Base-by-base conservation (phyloP, 1,140 invertebrate species). In the Tyrophagus putrescentiae region DNA sequence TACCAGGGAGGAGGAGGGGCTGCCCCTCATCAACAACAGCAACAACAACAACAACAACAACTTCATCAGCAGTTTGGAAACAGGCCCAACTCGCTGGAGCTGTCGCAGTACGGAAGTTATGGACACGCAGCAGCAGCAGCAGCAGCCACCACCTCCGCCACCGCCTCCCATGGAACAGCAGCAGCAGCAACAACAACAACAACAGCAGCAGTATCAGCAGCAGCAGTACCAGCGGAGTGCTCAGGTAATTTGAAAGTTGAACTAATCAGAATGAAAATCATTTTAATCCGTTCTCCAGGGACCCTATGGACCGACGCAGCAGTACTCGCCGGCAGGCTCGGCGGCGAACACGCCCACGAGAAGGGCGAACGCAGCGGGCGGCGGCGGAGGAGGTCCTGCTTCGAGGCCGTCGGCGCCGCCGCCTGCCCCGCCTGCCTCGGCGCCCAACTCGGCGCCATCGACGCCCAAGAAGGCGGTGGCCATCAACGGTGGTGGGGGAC, bases 351-450 rank as follows among this genome's bases (percentile, higher is more conserved):
- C 61, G 16, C 61, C 42, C 50, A 59, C 44, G 13, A 32, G 61
- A 41, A 29, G 61, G 28, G 77, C 80, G 68, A 77, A 79, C 60
- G 66, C 57, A 63, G 54, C 39, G 61, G 28, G 77, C 80, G 68
- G 77, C 79, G 60, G 66, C 57, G 63, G 54, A 60, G 25, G 64
- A 62, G 25, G 36, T 60, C 16, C n/a, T n/a, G 68, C 70, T 25
- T 66, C 64, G 56, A 76, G 85, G 61, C 87, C 87, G n/a, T 80
- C 83, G 54, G 82, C 85, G 68, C 86, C 87, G 57, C 87, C 86
- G 57, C 87, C 87, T 54, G 85, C 86, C 58, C 87, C 87, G 13
- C 87, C 86, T 45, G 64, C 67, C 61, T 67, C 63, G 42, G 60
- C 62, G 3, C 64, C 53, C 45, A 56, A 39, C 36, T 64, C 58